Percentiles rank a stretch among this genome's conserved stretches.
These are phyloP conservation scores for Parnassius glacialis DNA, from an alignment of 2,888 invertebrate genomes.

Conservation along the genomic window DNA sequence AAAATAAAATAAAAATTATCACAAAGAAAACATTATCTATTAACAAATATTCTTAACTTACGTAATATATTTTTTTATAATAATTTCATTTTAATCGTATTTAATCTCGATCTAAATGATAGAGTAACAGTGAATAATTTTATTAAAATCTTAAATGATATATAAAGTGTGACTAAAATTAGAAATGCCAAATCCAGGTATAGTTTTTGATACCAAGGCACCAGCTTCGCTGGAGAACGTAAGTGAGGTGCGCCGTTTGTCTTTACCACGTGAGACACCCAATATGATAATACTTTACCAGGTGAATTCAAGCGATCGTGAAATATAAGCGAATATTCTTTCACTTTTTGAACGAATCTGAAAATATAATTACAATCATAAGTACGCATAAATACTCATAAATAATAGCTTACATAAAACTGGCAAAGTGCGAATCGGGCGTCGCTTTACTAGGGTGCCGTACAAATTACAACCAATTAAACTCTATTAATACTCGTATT, in stretches of 20 bases:
- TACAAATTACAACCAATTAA: too few relatives aligned
- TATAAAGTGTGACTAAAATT: constrained; percentile 19
- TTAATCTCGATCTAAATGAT: not conserved
- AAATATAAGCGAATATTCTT: constrained; percentile 48
- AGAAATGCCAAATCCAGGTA: constrained; percentile 48
- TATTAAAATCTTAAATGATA: not conserved
- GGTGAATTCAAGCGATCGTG: constrained; percentile 48
- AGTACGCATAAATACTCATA: too few relatives aligned
- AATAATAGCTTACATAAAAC: too few relatives aligned
- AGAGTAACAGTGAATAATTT: not conserved
- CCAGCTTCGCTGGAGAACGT: constrained; percentile 44
- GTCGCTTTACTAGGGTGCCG: too few relatives aligned
- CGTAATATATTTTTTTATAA: not conserved
- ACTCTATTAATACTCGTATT: too few relatives aligned
- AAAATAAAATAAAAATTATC: not conserved
- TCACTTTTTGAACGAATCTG: constrained; percentile 47
- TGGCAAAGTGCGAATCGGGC: too few relatives aligned
- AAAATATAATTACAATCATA: constrained; percentile 9
- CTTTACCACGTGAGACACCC: constrained; percentile 53
- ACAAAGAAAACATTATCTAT: too few relatives aligned
- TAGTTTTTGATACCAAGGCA: constrained; percentile 51
- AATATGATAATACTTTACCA: constrained; percentile 46
- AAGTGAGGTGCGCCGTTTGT: constrained; percentile 53
- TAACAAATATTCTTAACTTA: not conserved
- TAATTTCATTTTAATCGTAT: constrained; percentile 11